Conservation (phyloP, 2,113 vertebrate genomes). For the Syngnathus typhle region DNA sequence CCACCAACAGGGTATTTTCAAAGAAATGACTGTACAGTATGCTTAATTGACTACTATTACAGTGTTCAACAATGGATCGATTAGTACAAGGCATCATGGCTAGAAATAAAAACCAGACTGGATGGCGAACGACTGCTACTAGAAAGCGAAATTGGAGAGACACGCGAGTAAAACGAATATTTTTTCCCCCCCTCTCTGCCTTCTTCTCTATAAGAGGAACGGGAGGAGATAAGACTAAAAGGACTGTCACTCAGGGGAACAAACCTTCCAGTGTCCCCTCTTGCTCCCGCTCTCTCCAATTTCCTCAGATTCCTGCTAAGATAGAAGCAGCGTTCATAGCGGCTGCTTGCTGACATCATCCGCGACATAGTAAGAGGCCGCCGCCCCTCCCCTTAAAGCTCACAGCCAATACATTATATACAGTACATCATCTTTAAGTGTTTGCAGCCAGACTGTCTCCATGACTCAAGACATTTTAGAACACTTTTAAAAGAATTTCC, state of each 20-base stretch:
- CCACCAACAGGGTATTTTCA: no score
- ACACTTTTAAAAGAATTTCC: neutral
- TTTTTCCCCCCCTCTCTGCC: slow-evolving; percentile 31
- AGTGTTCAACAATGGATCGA: neutral
- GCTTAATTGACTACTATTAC: neutral
- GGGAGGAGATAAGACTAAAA: slow-evolving; percentile 73
- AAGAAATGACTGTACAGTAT: neutral
- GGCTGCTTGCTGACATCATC: slow-evolving; percentile 64
- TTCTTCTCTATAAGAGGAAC: slow-evolving; percentile 62
- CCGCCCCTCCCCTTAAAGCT: slow-evolving; percentile 14
- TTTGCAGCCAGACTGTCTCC: neutral
- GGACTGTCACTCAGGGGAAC: slow-evolving; percentile 79
- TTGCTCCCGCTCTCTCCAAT: slow-evolving; percentile 62
- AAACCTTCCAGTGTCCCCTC: slow-evolving; percentile 72
- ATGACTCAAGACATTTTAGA: neutral
- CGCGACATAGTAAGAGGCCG: slow-evolving; percentile 36
- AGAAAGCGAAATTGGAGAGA: slow-evolving; percentile 50
- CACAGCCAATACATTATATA: neutral
- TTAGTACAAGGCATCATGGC: neutral
- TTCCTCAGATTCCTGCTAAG: slow-evolving; percentile 73
- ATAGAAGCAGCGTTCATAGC: slow-evolving; percentile 57
- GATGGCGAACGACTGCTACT: slow-evolving; percentile 25
- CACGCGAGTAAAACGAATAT: slow-evolving; percentile 48
- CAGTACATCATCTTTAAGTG: neutral
- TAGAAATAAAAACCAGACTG: neutral